A percentile compares a stretch with the other conserved stretches of the same genome.
Evolutionary conservation across 2,113 vertebrate species (phyloP).

Genomic region (Brachypteracias leptosomus): DNA sequence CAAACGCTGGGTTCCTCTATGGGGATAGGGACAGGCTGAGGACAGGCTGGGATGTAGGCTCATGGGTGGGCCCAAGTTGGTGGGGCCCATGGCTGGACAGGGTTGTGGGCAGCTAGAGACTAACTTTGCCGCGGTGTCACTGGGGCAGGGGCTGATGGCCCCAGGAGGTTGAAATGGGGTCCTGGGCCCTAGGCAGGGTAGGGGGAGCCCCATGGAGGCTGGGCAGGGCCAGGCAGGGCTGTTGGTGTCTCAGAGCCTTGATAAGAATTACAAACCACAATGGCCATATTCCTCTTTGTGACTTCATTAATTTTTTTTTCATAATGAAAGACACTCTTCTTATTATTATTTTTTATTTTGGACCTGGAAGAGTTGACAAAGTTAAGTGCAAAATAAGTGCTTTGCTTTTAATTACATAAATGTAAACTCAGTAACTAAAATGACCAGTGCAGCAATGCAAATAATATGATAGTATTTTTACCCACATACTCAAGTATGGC

Average conservation of each 20-base stretch:
- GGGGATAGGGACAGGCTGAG: rapidly evolving
- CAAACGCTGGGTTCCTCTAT: neutral
- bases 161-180: rapidly evolving
- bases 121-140: rapidly evolving
- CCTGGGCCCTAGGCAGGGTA: rapidly evolving
- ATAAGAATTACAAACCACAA: neutral
- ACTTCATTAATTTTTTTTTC: neutral
- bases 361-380: neutral
- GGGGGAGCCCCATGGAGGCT: rapidly evolving
- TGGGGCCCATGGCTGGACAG: rapidly evolving
- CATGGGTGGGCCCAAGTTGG: rapidly evolving
- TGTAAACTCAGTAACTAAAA: neutral
- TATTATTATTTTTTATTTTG: neutral
- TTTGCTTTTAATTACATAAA: neutral
- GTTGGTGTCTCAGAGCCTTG: neutral
- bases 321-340: neutral
- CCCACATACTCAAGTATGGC: neutral
- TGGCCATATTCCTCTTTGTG: neutral
- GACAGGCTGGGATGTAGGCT: neutral
- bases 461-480: neutral
- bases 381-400: neutral
- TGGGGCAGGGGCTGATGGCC: neutral
- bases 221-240: neutral
- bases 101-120: neutral
- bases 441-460: neutral